A percentile compares a stretch with the other conserved stretches of the same genome.
phyloP scores from a whole-genome alignment of 2,888 invertebrate genomes.

The Criorhina ranunculi region DNA sequence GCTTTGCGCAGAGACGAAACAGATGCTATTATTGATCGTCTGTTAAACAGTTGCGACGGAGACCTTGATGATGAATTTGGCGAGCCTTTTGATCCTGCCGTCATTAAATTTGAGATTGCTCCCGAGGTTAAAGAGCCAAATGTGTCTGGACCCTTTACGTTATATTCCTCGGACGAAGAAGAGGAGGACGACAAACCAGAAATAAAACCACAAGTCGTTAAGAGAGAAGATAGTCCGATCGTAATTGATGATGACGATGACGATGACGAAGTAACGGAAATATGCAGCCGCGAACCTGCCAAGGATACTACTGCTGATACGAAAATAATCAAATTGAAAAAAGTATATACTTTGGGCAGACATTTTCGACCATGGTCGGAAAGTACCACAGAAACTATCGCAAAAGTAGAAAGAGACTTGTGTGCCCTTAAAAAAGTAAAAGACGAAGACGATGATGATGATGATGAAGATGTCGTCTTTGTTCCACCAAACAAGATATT shows the following conservation, averaged over 20 bases:
- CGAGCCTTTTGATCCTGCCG: constrained; percentile 6
- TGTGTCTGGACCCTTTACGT: too few relatives aligned
- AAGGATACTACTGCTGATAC: neutral
- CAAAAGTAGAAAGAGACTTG: too few relatives aligned
- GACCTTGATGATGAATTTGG: neutral
- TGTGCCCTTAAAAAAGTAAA: too few relatives aligned
- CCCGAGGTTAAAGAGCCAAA: neutral
- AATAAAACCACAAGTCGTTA: neutral
- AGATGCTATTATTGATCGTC: constrained; percentile 7
- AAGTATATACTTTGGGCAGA: neutral
- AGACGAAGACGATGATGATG: neutral
- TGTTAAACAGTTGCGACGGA: neutral
- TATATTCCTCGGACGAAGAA: too few relatives aligned
- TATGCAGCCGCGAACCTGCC: neutral
- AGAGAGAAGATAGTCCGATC: neutral
- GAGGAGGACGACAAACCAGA: neutral
- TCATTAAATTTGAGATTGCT: neutral
- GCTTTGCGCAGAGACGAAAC: neutral
- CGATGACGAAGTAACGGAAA: neutral
- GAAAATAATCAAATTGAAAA: neutral
- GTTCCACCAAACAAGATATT: neutral
- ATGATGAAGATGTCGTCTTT: neutral
- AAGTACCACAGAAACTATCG: too few relatives aligned
- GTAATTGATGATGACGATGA: neutral
- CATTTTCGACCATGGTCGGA: too few relatives aligned